Base-by-base conservation (phyloP, 2,888 invertebrate genomes). In the Pogonocherus hispidulus region DNA sequence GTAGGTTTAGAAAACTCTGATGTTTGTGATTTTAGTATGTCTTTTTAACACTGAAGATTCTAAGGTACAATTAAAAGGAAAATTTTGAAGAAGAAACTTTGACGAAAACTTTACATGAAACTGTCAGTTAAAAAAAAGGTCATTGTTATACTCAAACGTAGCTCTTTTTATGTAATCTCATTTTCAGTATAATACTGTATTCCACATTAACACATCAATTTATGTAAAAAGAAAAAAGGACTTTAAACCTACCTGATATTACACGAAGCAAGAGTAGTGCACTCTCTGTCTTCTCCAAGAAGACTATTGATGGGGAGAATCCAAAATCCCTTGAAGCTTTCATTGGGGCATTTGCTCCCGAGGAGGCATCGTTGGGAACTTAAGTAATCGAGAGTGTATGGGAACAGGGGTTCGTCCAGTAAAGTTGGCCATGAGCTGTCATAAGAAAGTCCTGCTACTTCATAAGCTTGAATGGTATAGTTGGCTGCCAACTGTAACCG, bases 371-470 rank as follows among this genome's bases (percentile, higher is more conserved):
- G 88, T 80, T 91, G 89, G 14, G 72, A 86, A 0, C 88, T 87
- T 0, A 81, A 80, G 73, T 88, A 90, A 78, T 93, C 90, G 63
- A 92, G 80, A 0, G 92, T 92, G 81, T 92, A 93, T 0, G 93
- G 93, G 89, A 90, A 93, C 0, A 90, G 80, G 16, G 87, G 88
- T 23, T 87, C 87, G 62, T 85, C 73, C 0, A 73, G 73, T 18
- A 83, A 81, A 0, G 90, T 88, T 0, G 90, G 87, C 90, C 92
- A 89, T 1, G 90, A 88, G 64, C 87, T 87, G 78, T 93, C 93
- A 79, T 91, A 93, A 0, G 78, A 67, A 2, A 92, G 84, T 0
- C 84, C 87, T 19, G 84, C 79, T 9, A 87, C 84, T 0, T 82
- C 74, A 79, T 92, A 87, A 66, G 90, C 88, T 66, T 86, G 80